Conservation (phyloP, 2,888 invertebrate species). For the Serripes groenlandicus region DNA sequence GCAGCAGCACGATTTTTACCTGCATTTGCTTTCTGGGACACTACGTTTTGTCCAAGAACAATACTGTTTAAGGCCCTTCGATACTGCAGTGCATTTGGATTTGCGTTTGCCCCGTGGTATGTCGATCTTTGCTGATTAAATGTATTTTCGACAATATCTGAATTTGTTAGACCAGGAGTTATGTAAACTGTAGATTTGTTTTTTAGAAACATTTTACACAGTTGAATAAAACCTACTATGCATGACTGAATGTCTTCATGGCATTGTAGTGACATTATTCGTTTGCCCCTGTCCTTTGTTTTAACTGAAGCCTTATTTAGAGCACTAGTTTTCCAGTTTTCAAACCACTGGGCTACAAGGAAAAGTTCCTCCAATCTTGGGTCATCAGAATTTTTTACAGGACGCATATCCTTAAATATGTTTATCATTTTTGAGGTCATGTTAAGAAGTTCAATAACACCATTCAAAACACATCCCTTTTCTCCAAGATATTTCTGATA, state of each 20-base stretch:
- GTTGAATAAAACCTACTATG: neutral
- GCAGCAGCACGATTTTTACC: conserved; percentile 24
- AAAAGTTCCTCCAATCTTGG: neutral
- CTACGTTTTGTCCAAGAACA: conserved; percentile 19
- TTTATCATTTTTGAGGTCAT: conserved; percentile 15
- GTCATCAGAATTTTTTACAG: conserved; percentile 16
- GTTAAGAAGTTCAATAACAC: conserved; percentile 34
- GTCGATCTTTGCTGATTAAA: conserved; percentile 41
- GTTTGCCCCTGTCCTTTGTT: neutral
- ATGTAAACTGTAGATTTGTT: neutral
- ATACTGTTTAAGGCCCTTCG: conserved; percentile 20
- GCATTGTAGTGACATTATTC: conserved; percentile 30
- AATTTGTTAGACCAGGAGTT: conserved; percentile 31
- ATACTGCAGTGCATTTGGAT: conserved; percentile 41
- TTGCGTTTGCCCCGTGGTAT: conserved; percentile 39
- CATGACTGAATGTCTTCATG: conserved; percentile 38
- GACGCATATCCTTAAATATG: conserved; percentile 39
- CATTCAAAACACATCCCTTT: conserved; percentile 41
- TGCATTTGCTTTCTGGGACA: conserved; percentile 34
- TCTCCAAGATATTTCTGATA: conserved; percentile 38
- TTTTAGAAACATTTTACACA: neutral
- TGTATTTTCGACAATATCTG: conserved; percentile 30
- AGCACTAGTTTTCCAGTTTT: conserved; percentile 11
- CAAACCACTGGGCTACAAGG: conserved; percentile 28
- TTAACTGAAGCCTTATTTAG: neutral